Conservation (phyloP, 2,113 vertebrate species). For the Festucalex cinctus region DNA sequence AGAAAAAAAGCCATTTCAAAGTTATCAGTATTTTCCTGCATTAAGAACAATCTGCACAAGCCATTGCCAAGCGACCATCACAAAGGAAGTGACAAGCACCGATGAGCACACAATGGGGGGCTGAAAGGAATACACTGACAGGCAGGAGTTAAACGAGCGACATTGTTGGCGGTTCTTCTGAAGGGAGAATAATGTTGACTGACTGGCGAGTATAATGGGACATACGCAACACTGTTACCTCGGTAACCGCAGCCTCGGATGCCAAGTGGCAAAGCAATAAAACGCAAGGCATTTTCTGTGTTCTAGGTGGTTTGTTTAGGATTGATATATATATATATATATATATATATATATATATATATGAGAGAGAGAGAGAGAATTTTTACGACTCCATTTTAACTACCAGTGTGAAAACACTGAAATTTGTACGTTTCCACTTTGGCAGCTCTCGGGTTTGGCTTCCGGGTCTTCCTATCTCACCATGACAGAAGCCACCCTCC, state of each 20-base stretch:
- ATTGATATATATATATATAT: neutral
- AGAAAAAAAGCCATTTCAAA: neutral
- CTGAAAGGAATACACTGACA: neutral
- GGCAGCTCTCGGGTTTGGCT: conserved; percentile 13
- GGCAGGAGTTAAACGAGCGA: neutral
- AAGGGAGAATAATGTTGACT: neutral
- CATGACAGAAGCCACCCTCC: conserved; percentile 10
- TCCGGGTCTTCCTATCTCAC: conserved; percentile 24
- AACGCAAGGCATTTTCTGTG: neutral
- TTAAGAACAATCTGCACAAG: neutral
- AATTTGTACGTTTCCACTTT: conserved; percentile 11
- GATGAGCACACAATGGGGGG: conserved; percentile 3
- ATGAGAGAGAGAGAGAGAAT: too few relatives aligned
- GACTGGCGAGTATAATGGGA: neutral
- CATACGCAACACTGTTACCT: neutral
- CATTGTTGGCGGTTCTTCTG: neutral
- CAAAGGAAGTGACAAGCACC: neutral
- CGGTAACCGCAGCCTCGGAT: neutral
- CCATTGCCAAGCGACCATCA: neutral
- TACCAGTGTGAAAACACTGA: neutral
- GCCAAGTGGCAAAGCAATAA: neutral
- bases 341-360: too few relatives aligned
- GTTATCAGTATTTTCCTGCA: neutral
- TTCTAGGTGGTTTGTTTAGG: neutral
- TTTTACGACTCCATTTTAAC: too few relatives aligned